Conservation (phyloP, 2,113 vertebrate genomes). For the Puffinus mauretanicus region DNA sequence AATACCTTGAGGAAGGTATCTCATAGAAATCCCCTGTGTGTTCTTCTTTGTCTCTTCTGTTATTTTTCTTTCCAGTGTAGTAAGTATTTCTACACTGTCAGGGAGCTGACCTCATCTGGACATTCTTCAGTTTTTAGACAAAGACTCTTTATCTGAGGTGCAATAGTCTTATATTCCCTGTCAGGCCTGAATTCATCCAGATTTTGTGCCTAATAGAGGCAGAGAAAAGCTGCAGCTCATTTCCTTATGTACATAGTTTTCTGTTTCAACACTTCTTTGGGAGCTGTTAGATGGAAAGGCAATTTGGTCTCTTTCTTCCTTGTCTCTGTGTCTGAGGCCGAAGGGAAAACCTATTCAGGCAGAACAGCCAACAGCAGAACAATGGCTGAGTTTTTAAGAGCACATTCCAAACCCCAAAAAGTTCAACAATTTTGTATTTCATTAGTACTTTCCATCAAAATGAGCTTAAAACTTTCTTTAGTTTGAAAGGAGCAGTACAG, state of each 20-base stretch:
- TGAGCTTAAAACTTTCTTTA: not conserved
- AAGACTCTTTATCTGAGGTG: not conserved
- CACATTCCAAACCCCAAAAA: not conserved
- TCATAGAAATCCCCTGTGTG: not conserved
- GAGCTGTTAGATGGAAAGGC: not conserved
- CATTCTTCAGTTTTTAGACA: not conserved
- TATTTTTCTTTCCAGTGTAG: not conserved
- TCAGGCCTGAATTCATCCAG: not conserved
- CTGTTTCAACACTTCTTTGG: not conserved
- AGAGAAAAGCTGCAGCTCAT: not conserved
- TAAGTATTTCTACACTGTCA: not conserved
- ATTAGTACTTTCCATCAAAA: not conserved
- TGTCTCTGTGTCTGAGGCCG: not conserved
- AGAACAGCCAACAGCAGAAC: not conserved
- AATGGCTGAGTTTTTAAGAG: not conserved
- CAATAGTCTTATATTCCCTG: not conserved
- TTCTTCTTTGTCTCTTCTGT: not conserved
- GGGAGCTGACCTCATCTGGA: not conserved
- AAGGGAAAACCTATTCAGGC: conserved; percentile 6
- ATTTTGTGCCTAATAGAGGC: not conserved
- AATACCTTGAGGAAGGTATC: not conserved
- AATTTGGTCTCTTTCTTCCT: not conserved
- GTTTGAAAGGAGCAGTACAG: not conserved
- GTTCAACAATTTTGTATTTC: not conserved
- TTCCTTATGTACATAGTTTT: conserved; percentile 17